Conservation (phyloP, 1,140 invertebrate genomes). For the Saccostrea cuccullata region DNA sequence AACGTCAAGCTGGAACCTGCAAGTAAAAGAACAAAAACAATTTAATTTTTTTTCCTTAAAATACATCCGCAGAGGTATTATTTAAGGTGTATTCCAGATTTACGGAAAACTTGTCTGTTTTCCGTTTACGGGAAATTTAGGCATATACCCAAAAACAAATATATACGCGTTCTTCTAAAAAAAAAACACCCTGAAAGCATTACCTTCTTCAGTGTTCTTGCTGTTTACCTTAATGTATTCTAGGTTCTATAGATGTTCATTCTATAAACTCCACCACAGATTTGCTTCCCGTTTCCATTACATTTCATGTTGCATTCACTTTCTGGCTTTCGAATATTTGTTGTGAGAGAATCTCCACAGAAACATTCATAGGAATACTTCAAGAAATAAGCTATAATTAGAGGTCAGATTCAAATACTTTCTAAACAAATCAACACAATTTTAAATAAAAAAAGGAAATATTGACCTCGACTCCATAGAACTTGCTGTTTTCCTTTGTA, state of each 20-base stretch:
- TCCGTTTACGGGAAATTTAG: slow-evolving; percentile 34
- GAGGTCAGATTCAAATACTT: background rate
- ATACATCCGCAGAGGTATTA: no score
- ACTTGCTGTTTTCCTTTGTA: background rate
- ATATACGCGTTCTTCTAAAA: no score
- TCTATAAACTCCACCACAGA: background rate
- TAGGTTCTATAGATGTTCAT: background rate
- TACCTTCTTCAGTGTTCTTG: no score
- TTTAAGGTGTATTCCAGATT: no score
- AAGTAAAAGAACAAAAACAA: no score
- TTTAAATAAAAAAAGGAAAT: background rate
- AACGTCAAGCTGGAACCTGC: no score
- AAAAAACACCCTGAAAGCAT: no score
- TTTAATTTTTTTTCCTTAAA: no score
- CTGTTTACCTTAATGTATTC: background rate
- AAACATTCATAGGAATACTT: background rate
- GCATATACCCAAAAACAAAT: no score
- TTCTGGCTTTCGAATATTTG: background rate
- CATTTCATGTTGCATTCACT: background rate
- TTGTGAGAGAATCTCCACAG: background rate
- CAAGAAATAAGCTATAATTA: background rate
- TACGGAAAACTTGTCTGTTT: no score
- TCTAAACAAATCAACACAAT: background rate
- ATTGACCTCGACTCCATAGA: background rate
- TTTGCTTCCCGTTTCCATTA: background rate